Evolutionary conservation across 2,888 invertebrate genomes (phyloP), one percentile per base, ranked within the genome.

Genomic region (Acanthococcus lagerstroemiae): DNA sequence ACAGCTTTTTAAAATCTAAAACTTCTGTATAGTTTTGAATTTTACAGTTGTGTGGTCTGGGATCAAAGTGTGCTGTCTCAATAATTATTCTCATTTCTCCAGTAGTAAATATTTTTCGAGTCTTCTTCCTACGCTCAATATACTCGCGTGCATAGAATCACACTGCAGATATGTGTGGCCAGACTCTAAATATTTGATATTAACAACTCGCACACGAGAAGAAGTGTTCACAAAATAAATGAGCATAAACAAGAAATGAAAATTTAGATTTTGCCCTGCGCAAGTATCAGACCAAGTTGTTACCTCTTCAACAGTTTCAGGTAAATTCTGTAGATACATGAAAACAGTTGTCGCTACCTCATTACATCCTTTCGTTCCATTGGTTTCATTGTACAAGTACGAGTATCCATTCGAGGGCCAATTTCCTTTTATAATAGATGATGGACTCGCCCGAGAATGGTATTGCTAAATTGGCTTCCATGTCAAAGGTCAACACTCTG

Each of bases 171-270:
- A 71, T 1, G 68, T 69, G 65, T 72, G 70, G 7, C 69, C 70
- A 30, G 69, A 67, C 65, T 71, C 71, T 69, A 70, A 70, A 54
- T 67, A 69, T 60, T 72, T 72, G 15, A 70, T 61, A 63, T 72
- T 70, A 19, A 71, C 57, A 27, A 65, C 67, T n/a, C 68, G 24
- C 15, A 71, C 50, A 52, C 37, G 63, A 17, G 65, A 46, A 50
- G 60, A 67, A 17, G 57, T 70, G 55, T 71, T 69, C 5, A 70
- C 70, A 19, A 69, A 67, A 67, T 52, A 70, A 44, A 57, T 52
- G 54, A 50, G 37, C 58, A 58, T 52, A 9, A 30, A 9, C 6
- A 6, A 9, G 7, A 30, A 9, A 12, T 30, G 6, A 6, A 30
- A 12, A 27, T 67, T 67, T 2, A 48, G 52, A 52, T 61, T 61